A percentile compares a stretch with the other conserved stretches of the same genome.
phyloP scores from a whole-genome alignment of 1,140 invertebrate species.

The Akabosia matsudoensis region DNA sequence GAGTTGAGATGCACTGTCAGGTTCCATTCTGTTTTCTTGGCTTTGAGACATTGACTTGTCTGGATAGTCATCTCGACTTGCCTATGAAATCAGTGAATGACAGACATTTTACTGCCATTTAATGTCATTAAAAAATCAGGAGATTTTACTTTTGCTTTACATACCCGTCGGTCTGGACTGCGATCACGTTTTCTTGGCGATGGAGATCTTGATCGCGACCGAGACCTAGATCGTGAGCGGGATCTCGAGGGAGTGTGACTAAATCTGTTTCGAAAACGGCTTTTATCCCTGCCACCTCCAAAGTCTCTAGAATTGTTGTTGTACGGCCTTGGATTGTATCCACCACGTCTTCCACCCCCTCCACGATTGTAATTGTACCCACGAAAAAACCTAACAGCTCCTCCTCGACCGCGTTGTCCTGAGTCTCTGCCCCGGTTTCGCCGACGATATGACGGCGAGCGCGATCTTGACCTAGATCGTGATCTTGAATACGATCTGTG shows the following conservation, averaged over 20 bases:
- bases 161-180: background rate
- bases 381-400: constrained; percentile 7
- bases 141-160: no score
- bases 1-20: background rate
- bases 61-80: background rate
- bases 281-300: background rate
- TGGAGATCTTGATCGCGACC: constrained; percentile 20
- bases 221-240: constrained; percentile 26
- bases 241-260: constrained; percentile 32
- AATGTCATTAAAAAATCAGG: no score
- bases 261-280: constrained; percentile 37
- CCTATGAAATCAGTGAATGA: no score
- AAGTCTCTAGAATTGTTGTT: background rate
- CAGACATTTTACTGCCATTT: no score
- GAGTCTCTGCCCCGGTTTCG: background rate
- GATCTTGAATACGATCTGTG: constrained; percentile 18
- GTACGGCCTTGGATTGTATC: background rate
- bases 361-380: constrained; percentile 13
- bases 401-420: background rate
- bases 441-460: constrained; percentile 25
- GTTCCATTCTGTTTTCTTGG: constrained; percentile 15
- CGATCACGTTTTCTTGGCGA: background rate
- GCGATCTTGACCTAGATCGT: constrained; percentile 28
- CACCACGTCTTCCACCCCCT: background rate
- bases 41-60: no score